A percentile compares a stretch with the other conserved stretches of the same genome.
phyloP scores from a whole-genome alignment of 2,113 vertebrate species.

The Thamnophis sirtalis region DNA sequence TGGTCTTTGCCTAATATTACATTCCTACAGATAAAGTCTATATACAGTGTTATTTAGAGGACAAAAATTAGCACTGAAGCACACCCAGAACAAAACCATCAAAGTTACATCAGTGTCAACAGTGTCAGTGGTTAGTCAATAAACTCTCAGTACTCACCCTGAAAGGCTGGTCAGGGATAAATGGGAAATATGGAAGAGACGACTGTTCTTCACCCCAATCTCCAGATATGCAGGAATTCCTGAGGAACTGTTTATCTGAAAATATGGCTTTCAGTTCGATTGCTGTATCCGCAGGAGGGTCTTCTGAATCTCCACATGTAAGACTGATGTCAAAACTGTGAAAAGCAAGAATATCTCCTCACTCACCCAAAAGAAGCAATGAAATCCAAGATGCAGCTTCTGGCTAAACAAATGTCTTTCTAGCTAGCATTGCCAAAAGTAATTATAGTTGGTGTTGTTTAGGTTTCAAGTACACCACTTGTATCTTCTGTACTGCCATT shows the following conservation, averaged over 20 bases:
- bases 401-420: conserved; percentile 4
- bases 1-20: neutral
- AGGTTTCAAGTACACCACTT: neutral
- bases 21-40: neutral
- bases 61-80: rapidly evolving
- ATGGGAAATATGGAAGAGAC: conserved; percentile 90
- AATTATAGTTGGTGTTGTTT: neutral
- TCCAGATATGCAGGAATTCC: conserved; percentile 86
- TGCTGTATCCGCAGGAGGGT: conserved; percentile 83
- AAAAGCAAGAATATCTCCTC: conserved; percentile 28
- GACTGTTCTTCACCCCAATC: conserved; percentile 90
- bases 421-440: neutral
- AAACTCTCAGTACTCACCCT: conserved; percentile 77
- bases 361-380: conserved; percentile 8
- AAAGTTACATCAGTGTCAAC: neutral
- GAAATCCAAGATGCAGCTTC: neutral
- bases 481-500: neutral
- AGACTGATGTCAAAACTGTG: conserved; percentile 91
- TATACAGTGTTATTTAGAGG: rapidly evolving
- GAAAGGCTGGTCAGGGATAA: conserved; percentile 97
- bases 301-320: conserved; percentile 84
- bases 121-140: rapidly evolving
- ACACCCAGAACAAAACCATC: neutral
- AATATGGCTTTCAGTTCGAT: conserved; percentile 92
- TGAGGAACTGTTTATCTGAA: conserved; percentile 85